Evolutionary conservation across 2,888 invertebrate species (phyloP).

Genomic region (Eristalinus aeneus): DNA sequence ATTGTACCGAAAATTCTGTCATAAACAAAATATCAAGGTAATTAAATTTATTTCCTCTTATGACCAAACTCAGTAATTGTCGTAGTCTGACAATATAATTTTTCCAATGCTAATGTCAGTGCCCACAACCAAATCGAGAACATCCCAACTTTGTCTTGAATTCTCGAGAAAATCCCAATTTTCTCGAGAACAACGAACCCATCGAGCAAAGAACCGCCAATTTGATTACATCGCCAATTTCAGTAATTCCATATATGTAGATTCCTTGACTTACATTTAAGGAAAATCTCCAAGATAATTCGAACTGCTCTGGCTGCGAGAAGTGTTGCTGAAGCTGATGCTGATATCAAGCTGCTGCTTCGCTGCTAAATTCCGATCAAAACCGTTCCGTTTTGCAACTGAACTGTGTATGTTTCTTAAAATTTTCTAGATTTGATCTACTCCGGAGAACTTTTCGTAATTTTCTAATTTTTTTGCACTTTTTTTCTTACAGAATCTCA

Average conservation of each 20-base stretch:
- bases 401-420: constrained; percentile 21
- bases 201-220: background rate
- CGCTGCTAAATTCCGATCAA: constrained; percentile 34
- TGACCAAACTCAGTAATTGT: no score
- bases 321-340: constrained; percentile 29
- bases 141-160: no score
- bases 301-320: constrained; percentile 8
- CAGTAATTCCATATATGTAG: background rate
- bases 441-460: constrained; percentile 7
- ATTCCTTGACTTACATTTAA: constrained; percentile 51
- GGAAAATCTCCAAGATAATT: constrained; percentile 11
- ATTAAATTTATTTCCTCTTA: no score
- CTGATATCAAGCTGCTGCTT: constrained; percentile 13
- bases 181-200: no score
- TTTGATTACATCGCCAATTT: background rate
- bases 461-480: constrained; percentile 12
- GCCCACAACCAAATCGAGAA: no score
- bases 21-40: no score
- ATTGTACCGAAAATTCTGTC: no score
- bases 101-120: no score
- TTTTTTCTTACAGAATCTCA: constrained; percentile 12
- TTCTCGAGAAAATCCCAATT: no score
- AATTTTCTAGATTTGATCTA: background rate
- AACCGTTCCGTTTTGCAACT: constrained; percentile 14
- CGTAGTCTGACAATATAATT: no score